A percentile compares a stretch with the other conserved stretches of the same genome.
phyloP scores from a whole-genome alignment of 2,888 invertebrate species.

The Philereme vetulata region DNA sequence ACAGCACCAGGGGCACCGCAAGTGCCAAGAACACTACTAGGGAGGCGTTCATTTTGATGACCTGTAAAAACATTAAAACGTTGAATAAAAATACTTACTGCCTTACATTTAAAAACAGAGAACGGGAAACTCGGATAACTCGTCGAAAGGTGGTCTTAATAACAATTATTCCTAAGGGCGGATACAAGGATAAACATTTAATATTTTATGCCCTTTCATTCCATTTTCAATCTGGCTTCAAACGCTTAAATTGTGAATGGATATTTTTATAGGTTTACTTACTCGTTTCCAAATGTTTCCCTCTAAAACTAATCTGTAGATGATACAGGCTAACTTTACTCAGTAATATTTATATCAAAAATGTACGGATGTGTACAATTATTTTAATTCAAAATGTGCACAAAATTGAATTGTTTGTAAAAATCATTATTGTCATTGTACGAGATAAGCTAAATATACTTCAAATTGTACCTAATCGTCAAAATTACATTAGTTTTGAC shows the following conservation, averaged over 20 bases:
- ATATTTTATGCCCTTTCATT: too few relatives aligned
- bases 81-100: background rate
- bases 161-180: too few relatives aligned
- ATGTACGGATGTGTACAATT: conserved; percentile 53
- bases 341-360: conserved; percentile 42
- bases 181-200: too few relatives aligned
- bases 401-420: conserved; percentile 40
- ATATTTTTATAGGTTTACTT: too few relatives aligned
- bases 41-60: conserved; percentile 46
- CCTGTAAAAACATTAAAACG: too few relatives aligned
- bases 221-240: too few relatives aligned
- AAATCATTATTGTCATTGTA: conserved; percentile 29
- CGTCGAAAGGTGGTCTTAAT: too few relatives aligned
- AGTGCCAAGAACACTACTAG: conserved; percentile 45
- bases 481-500: conserved; percentile 30
- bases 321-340: background rate
- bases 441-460: conserved; percentile 28
- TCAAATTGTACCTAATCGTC: conserved; percentile 16
- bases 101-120: too few relatives aligned
- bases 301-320: background rate
- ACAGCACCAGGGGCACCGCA: conserved; percentile 46
- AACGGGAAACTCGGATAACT: background rate
- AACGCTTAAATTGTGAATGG: too few relatives aligned
- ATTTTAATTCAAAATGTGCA: conserved; percentile 47
- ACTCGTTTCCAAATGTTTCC: too few relatives aligned